phyloP scores from a whole-genome alignment of 2,888 invertebrate genomes.

The Miltochrista miniata region DNA sequence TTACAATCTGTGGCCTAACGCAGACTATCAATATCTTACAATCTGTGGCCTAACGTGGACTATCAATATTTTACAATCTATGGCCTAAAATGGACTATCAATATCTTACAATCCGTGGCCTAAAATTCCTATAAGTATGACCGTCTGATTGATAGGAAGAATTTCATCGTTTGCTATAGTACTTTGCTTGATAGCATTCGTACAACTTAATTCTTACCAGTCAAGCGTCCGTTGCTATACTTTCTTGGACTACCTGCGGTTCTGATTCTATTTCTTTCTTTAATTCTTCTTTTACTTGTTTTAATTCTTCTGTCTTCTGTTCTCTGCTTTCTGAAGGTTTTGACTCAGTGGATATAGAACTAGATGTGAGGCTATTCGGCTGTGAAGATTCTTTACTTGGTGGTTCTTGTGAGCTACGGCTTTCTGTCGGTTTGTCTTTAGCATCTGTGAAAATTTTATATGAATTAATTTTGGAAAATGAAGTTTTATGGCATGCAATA shows the following conservation, averaged over 20 bases:
- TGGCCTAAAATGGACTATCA: constrained; percentile 1
- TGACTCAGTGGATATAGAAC: constrained; percentile 72
- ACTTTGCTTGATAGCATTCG: constrained; percentile 53
- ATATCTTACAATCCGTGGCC: not conserved
- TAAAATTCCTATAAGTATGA: constrained; percentile 18
- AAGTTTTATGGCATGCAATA: too few relatives aligned
- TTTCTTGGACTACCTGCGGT: constrained; percentile 37
- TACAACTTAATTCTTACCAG: constrained; percentile 57
- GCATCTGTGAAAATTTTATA: constrained; percentile 44
- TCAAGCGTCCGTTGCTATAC: constrained; percentile 68
- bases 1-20: not conserved
- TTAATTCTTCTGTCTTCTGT: constrained; percentile 44
- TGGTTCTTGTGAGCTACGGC: constrained; percentile 67
- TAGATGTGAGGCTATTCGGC: constrained; percentile 72
- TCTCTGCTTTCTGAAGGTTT: constrained; percentile 63
- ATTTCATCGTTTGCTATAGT: constrained; percentile 52
- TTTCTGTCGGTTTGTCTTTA: constrained; percentile 66
- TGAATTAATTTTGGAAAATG: not conserved
- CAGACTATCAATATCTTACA: too few relatives aligned
- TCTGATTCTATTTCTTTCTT: constrained; percentile 37
- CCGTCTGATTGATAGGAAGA: constrained; percentile 25
- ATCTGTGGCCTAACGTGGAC: not conserved
- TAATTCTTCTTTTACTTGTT: constrained; percentile 45
- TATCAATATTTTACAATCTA: too few relatives aligned
- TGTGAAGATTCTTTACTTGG: constrained; percentile 71